A percentile compares a stretch with the other conserved stretches of the same genome.
Conservation (phyloP, 64 coral and sea anemone species). For the Montipora foliosa region DNA sequence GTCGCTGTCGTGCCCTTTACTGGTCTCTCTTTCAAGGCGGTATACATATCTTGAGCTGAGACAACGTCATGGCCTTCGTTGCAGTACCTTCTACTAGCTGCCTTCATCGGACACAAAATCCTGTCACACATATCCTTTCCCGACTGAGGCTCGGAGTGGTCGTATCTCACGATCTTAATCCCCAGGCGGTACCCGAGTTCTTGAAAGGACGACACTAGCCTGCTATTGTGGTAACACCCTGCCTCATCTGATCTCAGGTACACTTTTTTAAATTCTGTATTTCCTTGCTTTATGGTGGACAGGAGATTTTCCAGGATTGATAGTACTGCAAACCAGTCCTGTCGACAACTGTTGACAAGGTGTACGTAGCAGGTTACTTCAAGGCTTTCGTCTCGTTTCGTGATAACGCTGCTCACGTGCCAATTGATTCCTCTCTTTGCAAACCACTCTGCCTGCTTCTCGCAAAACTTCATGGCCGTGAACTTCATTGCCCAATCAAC, state of each 20-base stretch:
- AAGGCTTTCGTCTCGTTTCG: background rate
- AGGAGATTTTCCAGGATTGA: conserved; percentile 17
- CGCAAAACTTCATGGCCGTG: conserved; percentile 7
- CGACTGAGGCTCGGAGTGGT: conserved; percentile 31
- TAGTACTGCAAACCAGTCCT: conserved; percentile 1
- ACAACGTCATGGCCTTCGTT: conserved; percentile 38
- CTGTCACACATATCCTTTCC: conserved; percentile 42
- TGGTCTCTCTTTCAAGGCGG: no score
- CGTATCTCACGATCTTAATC: conserved; percentile 24
- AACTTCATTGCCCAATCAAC: conserved; percentile 68
- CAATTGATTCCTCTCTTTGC: conserved; percentile 32
- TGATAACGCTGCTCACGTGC: conserved; percentile 43
- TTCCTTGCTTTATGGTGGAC: background rate
- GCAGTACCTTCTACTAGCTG: conserved; percentile 30
- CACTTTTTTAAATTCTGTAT: background rate
- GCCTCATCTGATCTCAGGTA: conserved; percentile 39
- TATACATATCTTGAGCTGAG: no score
- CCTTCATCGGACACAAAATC: conserved; percentile 38
- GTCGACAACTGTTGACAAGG: no score
- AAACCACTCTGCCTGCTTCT: conserved; percentile 49
- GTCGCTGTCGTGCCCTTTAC: conserved; percentile 26
- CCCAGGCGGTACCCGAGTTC: conserved; percentile 2
- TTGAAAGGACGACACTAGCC: background rate
- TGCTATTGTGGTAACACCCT: conserved; percentile 38
- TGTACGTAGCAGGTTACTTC: conserved; percentile 47